phyloP scores from a whole-genome alignment of 2,888 invertebrate genomes.

The Sesia bembeciformis region DNA sequence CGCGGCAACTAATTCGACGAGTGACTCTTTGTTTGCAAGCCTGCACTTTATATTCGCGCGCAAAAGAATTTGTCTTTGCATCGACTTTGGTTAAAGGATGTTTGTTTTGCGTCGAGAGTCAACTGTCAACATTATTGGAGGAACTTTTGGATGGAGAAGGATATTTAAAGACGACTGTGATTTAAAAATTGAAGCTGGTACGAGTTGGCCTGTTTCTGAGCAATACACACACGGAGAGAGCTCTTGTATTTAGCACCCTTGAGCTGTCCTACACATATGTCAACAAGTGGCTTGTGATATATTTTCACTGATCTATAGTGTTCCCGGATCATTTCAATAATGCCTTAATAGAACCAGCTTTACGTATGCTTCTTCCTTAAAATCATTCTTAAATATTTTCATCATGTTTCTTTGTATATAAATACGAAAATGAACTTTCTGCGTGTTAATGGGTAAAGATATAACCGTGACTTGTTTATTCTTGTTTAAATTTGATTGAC shows the following conservation, averaged over 20 bases:
- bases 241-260: slow-evolving; percentile 52
- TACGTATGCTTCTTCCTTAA: no score
- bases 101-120: slow-evolving; percentile 53
- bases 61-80: slow-evolving; percentile 72
- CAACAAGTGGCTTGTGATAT: slow-evolving; percentile 56
- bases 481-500: not conserved
- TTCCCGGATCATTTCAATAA: no score
- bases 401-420: no score
- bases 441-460: no score
- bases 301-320: no score
- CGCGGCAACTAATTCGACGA: slow-evolving; percentile 62
- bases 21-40: slow-evolving; percentile 63
- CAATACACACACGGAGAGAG: slow-evolving; percentile 15
- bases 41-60: slow-evolving; percentile 61
- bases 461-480: no score
- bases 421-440: no score
- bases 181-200: slow-evolving; percentile 2
- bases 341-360: no score
- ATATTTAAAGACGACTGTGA: not conserved
- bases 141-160: not conserved
- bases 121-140: not conserved
- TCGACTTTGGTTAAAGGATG: slow-evolving; percentile 61
- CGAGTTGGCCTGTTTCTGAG: not conserved
- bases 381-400: no score
- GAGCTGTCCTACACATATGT: slow-evolving; percentile 33